These are phyloP conservation scores for Parazoanthus darwini DNA, from an alignment of 92 coral and sea anemone species.

Conservation along the genomic window DNA sequence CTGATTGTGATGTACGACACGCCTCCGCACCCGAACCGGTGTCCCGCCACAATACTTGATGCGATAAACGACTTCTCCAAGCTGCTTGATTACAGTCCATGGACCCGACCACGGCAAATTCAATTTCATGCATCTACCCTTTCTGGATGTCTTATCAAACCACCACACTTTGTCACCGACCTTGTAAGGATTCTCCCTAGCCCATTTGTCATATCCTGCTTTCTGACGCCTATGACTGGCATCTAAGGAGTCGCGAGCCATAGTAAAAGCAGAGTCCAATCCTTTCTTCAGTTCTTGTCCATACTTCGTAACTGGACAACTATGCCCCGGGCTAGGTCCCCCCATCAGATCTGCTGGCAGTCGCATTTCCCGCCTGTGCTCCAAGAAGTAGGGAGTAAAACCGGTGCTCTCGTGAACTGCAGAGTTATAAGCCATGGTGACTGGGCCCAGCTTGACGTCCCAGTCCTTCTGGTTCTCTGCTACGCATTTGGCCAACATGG, in stretches of 20 bases:
- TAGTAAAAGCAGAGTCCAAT: conserved; percentile 27
- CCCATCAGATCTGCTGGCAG: conserved; percentile 34
- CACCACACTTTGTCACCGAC: conserved; percentile 24
- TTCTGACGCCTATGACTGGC: conserved; percentile 49
- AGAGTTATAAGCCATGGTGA: conserved; percentile 2
- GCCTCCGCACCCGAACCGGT: conserved; percentile 9
- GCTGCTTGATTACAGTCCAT: conserved; percentile 28
- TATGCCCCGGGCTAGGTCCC: not conserved
- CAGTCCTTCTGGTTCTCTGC: conserved; percentile 10
- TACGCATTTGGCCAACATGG: not conserved
- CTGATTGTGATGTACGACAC: conserved; percentile 42
- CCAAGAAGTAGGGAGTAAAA: conserved; percentile 41
- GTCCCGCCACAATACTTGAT: conserved; percentile 24
- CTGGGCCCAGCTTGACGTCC: conserved; percentile 5
- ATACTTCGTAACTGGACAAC: not conserved
- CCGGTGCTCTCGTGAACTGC: conserved; percentile 37
- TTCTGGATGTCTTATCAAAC: not conserved
- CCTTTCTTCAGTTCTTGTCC: conserved; percentile 26
- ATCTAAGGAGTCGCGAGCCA: conserved; percentile 31
- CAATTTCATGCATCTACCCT: conserved; percentile 40
- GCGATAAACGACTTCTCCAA: conserved; percentile 34
- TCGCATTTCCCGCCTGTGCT: conserved; percentile 34
- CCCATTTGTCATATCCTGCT: conserved; percentile 51
- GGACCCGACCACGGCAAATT: conserved; percentile 40
- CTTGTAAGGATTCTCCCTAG: conserved; percentile 49